Conservation (phyloP, 1,140 invertebrate species). For the Pseudomyrmex dendroicus region DNA sequence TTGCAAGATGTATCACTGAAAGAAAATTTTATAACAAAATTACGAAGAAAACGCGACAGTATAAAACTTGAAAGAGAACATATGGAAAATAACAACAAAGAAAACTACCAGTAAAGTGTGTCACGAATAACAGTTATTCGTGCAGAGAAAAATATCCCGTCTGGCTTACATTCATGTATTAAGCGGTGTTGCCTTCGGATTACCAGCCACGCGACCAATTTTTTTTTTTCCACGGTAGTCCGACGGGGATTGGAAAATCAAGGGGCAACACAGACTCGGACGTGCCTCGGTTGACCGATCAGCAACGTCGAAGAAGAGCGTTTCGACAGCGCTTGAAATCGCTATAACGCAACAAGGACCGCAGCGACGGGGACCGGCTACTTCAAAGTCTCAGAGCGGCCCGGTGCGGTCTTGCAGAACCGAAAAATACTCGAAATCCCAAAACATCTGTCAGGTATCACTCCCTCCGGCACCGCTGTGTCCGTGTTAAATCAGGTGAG, state of each 20-base stretch:
- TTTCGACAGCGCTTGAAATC: constrained; percentile 67
- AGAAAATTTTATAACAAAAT: background rate
- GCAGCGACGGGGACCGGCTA: constrained; percentile 68
- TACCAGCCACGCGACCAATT: constrained; percentile 42
- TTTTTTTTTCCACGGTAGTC: constrained; percentile 11
- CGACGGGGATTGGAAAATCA: background rate
- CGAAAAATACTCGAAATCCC: constrained; percentile 75
- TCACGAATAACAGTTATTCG: background rate
- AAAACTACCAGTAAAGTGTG: background rate
- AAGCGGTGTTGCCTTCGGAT: constrained; percentile 24
- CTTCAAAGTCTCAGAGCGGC: constrained; percentile 74
- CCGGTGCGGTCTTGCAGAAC: constrained; percentile 76
- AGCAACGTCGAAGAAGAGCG: background rate
- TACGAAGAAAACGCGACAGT: background rate
- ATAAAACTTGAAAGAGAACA: background rate
- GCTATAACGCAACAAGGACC: constrained; percentile 2
- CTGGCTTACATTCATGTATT: constrained; percentile 22
- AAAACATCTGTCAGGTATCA: constrained; percentile 85
- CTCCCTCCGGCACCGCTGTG: constrained; percentile 77
- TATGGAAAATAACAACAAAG: background rate
- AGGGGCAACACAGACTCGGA: constrained; percentile 11
- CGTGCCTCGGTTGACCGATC: constrained; percentile 43
- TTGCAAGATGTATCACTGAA: background rate
- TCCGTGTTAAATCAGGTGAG: constrained; percentile 84
- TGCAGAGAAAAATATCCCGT: constrained; percentile 21